Evolutionary conservation across 2,888 invertebrate species (phyloP).

Genomic region (Chloroclystis v-ata): DNA sequence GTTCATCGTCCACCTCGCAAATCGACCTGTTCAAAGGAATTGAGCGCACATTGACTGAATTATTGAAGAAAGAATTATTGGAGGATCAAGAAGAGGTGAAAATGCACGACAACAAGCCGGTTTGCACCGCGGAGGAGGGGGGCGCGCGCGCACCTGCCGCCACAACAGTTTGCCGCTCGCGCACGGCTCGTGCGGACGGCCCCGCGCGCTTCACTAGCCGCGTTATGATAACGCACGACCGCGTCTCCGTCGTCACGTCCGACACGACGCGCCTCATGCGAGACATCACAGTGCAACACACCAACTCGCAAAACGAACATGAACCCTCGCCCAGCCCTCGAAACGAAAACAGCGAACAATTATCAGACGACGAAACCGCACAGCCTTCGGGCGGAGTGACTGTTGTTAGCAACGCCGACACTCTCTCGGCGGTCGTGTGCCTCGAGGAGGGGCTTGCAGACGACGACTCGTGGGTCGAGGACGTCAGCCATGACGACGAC

Average conservation of each 20-base stretch:
- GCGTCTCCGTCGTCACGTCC: constrained; percentile 85
- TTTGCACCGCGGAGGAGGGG: constrained; percentile 64
- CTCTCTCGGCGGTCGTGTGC: constrained; percentile 83
- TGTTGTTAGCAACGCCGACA: constrained; percentile 83
- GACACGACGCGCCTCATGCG: constrained; percentile 85
- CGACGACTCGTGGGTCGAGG: constrained; percentile 95
- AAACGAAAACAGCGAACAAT: constrained; percentile 64
- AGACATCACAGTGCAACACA: constrained; percentile 81
- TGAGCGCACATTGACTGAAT: constrained; percentile 74
- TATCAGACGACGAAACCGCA: constrained; percentile 64
- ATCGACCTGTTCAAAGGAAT: constrained; percentile 75
- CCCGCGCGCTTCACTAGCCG: constrained; percentile 89
- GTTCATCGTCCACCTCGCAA: constrained; percentile 53
- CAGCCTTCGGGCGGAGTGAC: constrained; percentile 80
- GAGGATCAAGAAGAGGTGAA: constrained; percentile 71
- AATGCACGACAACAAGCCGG: constrained; percentile 66
- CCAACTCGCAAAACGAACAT: constrained; percentile 79
- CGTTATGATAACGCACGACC: constrained; percentile 92
- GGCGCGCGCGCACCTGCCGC: constrained; percentile 72
- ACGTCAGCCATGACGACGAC: constrained; percentile 85
- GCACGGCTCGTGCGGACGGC: constrained; percentile 75
- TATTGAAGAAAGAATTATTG: constrained; percentile 76
- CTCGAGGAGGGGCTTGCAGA: constrained; percentile 92
- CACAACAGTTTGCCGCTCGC: constrained; percentile 74
- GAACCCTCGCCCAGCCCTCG: constrained; percentile 46